Base-by-base conservation (phyloP, 2,797 vertebrate species). In the Thunnus albacares region DNA sequence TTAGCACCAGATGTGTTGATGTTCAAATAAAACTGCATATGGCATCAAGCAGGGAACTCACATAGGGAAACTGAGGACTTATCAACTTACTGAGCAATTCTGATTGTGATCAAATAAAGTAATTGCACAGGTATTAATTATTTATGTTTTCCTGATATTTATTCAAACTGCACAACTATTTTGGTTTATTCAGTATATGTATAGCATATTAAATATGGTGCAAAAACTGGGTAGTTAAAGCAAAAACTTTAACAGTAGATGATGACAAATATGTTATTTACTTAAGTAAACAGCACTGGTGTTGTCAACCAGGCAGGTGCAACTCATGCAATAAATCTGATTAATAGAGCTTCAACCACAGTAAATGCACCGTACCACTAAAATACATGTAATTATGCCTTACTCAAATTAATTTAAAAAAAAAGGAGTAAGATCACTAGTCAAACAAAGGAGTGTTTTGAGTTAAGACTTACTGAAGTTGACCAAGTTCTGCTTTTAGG, bases 401-500 rank as follows among this genome's bases (percentile, higher is more conserved):
- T 9, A n/a, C 1, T 41, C 9, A 61, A 61, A 28, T 30, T 53
- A 8, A 53, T 5, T 5, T 2, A 22, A 10, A n/a, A 45, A 17
- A 45, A 45, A 17, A 45, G 15, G 5, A 45, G 2, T 14, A 45
- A 18, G 38, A 38, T 38, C 15, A 38, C 18, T 22, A 43, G n/a
- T 45, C 9, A 17, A 62, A 43, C 4, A 62, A 14, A 22, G 10
- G 12, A 14, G 2, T 49, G 6, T 22, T 24, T 18, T 67, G 17
- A 57, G 47, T 1, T 5, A 49, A 5, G 33, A 91, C 72, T 94
- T 95, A 99, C 98, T 94, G 89, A 47, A 98, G 92, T 18, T 71
- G 80, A 79, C 87, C 78, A 51, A 97, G 85, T n/a, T 93, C 93
- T 45, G 88, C 92, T 88, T 91, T 96, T 12, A 98, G 95, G 84